Conservation (phyloP, 2,797 vertebrate species). For the Danio kyathit region DNA sequence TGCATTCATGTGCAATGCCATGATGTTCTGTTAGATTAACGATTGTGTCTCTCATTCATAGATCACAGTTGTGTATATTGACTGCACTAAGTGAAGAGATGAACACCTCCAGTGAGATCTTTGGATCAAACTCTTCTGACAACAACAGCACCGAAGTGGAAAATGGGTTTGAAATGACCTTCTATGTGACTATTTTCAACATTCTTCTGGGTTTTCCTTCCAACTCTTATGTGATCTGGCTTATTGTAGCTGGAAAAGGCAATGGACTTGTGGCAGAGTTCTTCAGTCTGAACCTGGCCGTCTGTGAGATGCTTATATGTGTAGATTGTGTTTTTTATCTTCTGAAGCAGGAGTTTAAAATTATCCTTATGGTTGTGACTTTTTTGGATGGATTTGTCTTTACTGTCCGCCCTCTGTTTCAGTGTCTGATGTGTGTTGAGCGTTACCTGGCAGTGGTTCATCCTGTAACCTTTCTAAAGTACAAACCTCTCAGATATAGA, state of each 20-base stretch:
- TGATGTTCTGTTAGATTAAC: too few relatives aligned
- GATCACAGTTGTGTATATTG: too few relatives aligned
- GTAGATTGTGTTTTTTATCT: not conserved
- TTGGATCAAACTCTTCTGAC: too few relatives aligned
- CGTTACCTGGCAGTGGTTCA: too few relatives aligned
- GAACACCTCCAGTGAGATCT: not conserved
- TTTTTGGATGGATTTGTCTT: not conserved
- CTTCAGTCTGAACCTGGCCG: not conserved
- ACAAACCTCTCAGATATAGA: conserved; percentile 60
- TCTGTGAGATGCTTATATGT: not conserved
- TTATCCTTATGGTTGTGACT: too few relatives aligned
- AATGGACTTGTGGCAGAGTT: too few relatives aligned
- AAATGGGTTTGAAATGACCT: not conserved
- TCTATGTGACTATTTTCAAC: not conserved
- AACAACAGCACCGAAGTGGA: not conserved
- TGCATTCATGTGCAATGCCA: too few relatives aligned
- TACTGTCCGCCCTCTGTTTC: conserved; percentile 34
- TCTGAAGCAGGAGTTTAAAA: too few relatives aligned
- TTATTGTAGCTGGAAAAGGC: not conserved
- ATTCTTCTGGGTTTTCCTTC: not conserved
- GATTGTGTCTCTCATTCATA: too few relatives aligned
- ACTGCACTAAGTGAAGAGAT: not conserved
- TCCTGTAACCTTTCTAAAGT: too few relatives aligned
- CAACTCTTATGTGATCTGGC: conserved; percentile 1
- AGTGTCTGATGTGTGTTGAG: too few relatives aligned